Percentiles rank a stretch among this genome's conserved stretches.
phyloP scores from a whole-genome alignment of 2,888 invertebrate genomes.

The Chalcosyrphus nemorum region DNA sequence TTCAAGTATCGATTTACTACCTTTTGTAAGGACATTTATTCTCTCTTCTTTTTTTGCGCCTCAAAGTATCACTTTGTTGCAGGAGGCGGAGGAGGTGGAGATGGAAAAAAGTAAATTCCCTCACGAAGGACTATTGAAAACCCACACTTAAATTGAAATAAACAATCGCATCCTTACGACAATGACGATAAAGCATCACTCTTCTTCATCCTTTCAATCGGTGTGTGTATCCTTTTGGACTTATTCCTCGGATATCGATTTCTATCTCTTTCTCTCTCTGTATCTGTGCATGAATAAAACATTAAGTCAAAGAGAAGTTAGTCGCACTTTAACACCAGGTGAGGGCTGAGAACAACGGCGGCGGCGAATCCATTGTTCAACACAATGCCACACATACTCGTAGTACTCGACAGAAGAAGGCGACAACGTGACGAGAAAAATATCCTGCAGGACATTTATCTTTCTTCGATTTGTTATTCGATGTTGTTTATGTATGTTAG shows the following conservation, averaged over 20 bases:
- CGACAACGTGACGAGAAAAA: slow-evolving; percentile 52
- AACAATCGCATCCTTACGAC: slow-evolving; percentile 18
- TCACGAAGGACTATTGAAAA: not conserved
- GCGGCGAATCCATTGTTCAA: slow-evolving; percentile 27
- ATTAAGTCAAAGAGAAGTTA: slow-evolving; percentile 53
- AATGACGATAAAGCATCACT: not conserved
- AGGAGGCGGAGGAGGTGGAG: no score
- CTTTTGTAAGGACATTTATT: slow-evolving; percentile 40
- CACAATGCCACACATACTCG: slow-evolving; percentile 24
- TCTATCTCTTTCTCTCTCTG: not conserved
- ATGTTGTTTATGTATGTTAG: slow-evolving; percentile 33
- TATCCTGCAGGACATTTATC: slow-evolving; percentile 67
- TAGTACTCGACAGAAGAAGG: no score
- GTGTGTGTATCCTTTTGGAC: not conserved
- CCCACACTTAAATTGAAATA: slow-evolving; percentile 47
- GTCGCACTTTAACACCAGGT: slow-evolving; percentile 56
- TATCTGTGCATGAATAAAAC: slow-evolving; percentile 60
- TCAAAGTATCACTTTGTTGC: slow-evolving; percentile 53
- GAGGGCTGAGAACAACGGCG: no score
- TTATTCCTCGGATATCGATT: not conserved
- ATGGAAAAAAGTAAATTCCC: not conserved
- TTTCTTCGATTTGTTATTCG: slow-evolving; percentile 54
- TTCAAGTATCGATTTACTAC: slow-evolving; percentile 58
- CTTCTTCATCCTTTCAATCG: not conserved
- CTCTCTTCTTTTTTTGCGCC: no score